Conservation (phyloP, 1,140 invertebrate species). For the Kradibia gibbosae region DNA sequence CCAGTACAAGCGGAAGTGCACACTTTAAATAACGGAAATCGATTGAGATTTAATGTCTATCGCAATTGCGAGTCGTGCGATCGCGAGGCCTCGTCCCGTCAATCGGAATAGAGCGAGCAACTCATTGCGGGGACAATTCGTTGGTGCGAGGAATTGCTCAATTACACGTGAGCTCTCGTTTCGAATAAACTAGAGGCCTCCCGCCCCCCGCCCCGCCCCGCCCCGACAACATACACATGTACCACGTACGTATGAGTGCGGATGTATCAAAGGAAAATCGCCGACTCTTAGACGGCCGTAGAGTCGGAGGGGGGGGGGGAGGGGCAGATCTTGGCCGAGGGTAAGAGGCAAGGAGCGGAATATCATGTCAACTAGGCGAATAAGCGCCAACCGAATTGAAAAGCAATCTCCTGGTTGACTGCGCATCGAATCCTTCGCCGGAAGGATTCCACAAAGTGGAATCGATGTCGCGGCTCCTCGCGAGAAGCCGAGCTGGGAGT, state of each 20-base stretch:
- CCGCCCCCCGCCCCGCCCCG: too few species aligned
- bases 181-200: too few species aligned
- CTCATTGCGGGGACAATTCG: not conserved
- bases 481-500: too few species aligned
- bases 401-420: slow-evolving; percentile 23
- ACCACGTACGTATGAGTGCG: not conserved
- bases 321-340: not conserved
- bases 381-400: slow-evolving; percentile 8
- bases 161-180: not conserved
- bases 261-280: slow-evolving; percentile 13
- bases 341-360: slow-evolving; percentile 6
- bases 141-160: slow-evolving; percentile 8
- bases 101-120: not conserved
- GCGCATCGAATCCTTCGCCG: not conserved
- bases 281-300: not conserved
- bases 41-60: not conserved
- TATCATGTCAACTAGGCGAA: not conserved
- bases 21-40: not conserved
- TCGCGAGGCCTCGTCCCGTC: not conserved
- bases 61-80: not conserved
- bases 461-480: too few species aligned
- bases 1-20: too few species aligned
- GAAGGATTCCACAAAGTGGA: not conserved
- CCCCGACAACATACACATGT: not conserved
- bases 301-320: not conserved